phyloP scores from a whole-genome alignment of 53 echinoderm and acorn worm species.

The Antedon mediterranea region DNA sequence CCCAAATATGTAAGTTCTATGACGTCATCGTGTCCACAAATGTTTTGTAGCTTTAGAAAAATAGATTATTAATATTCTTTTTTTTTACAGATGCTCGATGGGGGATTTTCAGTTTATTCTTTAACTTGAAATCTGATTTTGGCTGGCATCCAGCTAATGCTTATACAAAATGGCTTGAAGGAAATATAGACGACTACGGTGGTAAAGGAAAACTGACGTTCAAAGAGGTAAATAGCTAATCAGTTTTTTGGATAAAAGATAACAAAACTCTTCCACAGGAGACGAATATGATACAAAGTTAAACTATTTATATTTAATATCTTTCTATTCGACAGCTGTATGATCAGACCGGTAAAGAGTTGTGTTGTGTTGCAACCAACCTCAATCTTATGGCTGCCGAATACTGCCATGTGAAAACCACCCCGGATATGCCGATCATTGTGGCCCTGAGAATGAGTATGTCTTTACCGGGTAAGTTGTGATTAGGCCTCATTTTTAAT shows the following conservation, averaged over 20 bases:
- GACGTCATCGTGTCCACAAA: too few relatives aligned
- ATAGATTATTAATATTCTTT: too few relatives aligned
- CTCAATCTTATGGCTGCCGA: not conserved
- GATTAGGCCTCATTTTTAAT: too few relatives aligned
- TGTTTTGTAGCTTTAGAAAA: too few relatives aligned
- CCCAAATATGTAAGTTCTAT: too few relatives aligned
- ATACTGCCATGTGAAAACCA: conserved; percentile 9
- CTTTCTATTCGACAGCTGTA: not conserved
- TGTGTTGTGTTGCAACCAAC: conserved; percentile 3
- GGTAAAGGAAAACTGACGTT: not conserved
- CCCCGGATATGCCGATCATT: not conserved
- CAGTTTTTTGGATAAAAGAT: not conserved
- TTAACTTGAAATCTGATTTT: not conserved
- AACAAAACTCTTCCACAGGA: too few relatives aligned
- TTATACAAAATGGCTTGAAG: not conserved
- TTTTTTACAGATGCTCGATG: not conserved
- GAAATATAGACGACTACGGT: not conserved
- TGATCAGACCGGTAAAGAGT: not conserved
- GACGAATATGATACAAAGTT: too few relatives aligned
- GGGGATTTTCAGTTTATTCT: not conserved
- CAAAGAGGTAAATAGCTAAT: not conserved
- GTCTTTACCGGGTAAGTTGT: conserved; percentile 2
- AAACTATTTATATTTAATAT: too few relatives aligned
- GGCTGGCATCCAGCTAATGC: conserved; percentile 1
- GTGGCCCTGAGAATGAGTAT: conserved; percentile 3